phyloP scores from a whole-genome alignment of 1,140 invertebrate genomes.

The Elymnias hypermnestra region DNA sequence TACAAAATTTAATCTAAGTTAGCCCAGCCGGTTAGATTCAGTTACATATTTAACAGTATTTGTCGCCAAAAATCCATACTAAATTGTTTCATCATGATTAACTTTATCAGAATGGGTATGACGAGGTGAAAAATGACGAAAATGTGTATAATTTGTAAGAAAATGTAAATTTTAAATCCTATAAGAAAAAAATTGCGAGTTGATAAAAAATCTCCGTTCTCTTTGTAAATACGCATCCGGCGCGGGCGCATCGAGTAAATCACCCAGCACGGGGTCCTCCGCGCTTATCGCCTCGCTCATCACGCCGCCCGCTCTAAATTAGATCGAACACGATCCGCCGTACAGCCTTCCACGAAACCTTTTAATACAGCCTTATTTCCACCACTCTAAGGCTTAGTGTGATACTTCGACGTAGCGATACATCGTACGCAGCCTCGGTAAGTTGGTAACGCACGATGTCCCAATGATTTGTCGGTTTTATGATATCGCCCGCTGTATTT shows the following conservation, averaged over 20 bases:
- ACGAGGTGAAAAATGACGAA: too few relatives aligned
- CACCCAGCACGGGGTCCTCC: constrained; percentile 46
- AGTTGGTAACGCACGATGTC: constrained; percentile 23
- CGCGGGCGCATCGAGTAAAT: constrained; percentile 39
- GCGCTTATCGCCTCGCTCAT: constrained; percentile 43
- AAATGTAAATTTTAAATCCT: too few relatives aligned
- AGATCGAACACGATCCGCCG: constrained; percentile 40
- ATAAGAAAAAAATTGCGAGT: neutral
- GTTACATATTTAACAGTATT: too few relatives aligned
- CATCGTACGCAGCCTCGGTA: neutral
- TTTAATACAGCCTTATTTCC: constrained; percentile 1
- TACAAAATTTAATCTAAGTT: too few relatives aligned
- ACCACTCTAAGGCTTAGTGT: neutral
- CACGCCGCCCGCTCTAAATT: constrained; percentile 49
- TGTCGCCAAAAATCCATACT: too few relatives aligned
- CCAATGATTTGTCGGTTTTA: constrained; percentile 50
- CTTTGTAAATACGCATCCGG: constrained; percentile 18
- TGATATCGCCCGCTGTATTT: constrained; percentile 22
- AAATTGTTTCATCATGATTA: too few relatives aligned
- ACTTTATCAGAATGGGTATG: too few relatives aligned
- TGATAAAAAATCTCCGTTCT: constrained; percentile 3
- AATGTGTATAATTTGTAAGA: too few relatives aligned
- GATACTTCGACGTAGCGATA: too few relatives aligned
- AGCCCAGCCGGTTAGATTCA: too few relatives aligned
- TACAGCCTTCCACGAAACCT: constrained; percentile 9